A percentile compares a stretch with the other conserved stretches of the same genome.
Evolutionary conservation across 2,888 invertebrate species (phyloP).

Genomic region (Lacanobia wlatinum): DNA sequence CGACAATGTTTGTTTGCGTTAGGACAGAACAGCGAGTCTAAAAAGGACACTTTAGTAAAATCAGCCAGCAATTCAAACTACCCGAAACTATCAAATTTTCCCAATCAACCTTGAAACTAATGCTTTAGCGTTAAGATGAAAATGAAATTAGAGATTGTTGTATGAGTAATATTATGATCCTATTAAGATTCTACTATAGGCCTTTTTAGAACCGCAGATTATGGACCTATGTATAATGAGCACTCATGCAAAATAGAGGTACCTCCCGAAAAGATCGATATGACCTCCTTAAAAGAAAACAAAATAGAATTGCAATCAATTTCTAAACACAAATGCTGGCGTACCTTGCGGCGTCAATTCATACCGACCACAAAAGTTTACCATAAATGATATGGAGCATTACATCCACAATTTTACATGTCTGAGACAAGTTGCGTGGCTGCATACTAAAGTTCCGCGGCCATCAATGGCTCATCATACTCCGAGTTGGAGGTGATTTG

Average conservation of each 20-base stretch:
- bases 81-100: no score
- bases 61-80: no score
- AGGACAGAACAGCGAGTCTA: no score
- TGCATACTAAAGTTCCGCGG: slow-evolving; percentile 34
- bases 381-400: neutral
- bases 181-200: no score
- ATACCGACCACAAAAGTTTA: slow-evolving; percentile 20
- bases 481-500: slow-evolving; percentile 68
- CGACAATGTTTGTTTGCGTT: neutral
- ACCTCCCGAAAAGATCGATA: neutral
- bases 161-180: no score
- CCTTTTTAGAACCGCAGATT: no score
- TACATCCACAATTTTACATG: slow-evolving; percentile 16
- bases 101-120: no score
- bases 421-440: slow-evolving; percentile 15
- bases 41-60: no score
- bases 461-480: slow-evolving; percentile 71
- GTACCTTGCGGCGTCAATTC: neutral
- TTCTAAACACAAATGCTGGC: slow-evolving; percentile 10
- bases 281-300: neutral
- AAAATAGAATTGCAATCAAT: neutral
- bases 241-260: neutral
- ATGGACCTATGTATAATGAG: neutral
- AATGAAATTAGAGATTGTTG: no score
- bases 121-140: no score